phyloP scores from a whole-genome alignment of 2,888 invertebrate genomes.

The Physocephala rufipes region DNA sequence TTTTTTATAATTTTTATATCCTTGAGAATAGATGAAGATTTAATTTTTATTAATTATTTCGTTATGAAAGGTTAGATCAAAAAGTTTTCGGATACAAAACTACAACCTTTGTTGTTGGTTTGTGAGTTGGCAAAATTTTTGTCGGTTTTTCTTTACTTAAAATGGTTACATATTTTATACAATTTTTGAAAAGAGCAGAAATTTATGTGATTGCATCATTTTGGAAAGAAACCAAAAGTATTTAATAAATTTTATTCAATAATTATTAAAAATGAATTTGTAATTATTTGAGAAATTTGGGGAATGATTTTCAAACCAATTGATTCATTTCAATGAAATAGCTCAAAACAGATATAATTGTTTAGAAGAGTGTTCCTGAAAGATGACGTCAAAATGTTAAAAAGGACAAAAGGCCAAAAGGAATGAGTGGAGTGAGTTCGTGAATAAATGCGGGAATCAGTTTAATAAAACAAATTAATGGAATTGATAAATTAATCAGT shows the following conservation, averaged over 20 bases:
- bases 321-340: no score
- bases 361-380: no score
- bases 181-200: neutral
- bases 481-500: neutral
- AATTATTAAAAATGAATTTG: no score
- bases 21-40: neutral
- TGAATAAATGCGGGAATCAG: no score
- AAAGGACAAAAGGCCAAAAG: no score
- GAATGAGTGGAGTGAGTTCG: no score
- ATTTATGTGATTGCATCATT: neutral
- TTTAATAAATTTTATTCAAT: no score
- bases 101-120: conserved; percentile 34
- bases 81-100: conserved; percentile 33
- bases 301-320: no score
- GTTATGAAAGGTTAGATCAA: conserved; percentile 32
- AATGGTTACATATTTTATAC: neutral
- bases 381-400: no score
- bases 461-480: neutral
- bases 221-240: neutral
- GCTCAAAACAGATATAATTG: no score
- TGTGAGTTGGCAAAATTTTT: conserved; percentile 21
- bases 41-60: conserved; percentile 11
- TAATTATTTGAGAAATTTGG: no score
- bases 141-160: neutral
- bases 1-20: conserved; percentile 9